Conservation (phyloP, 2,888 invertebrate species). For the Stenurella melanura region DNA sequence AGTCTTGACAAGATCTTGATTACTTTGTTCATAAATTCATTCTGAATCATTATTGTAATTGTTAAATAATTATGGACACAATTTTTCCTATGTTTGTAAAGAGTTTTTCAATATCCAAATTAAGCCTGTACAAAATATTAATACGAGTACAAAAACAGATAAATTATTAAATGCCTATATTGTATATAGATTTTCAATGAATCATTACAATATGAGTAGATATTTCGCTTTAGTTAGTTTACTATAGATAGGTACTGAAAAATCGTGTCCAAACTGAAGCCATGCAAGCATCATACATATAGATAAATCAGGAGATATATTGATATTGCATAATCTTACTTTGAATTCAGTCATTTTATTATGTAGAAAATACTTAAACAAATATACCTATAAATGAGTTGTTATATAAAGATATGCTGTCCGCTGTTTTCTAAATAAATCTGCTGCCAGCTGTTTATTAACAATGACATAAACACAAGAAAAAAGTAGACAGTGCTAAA, state of each 20-base stretch:
- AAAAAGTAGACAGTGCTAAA: no score
- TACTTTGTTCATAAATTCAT: neutral
- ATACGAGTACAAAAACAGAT: neutral
- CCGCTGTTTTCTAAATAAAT: no score
- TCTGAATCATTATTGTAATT: neutral
- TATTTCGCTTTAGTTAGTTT: neutral
- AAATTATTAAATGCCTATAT: neutral
- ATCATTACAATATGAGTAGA: no score
- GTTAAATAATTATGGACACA: neutral
- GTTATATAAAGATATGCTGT: no score
- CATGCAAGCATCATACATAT: no score
- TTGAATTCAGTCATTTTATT: no score
- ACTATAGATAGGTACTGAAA: neutral
- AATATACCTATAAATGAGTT: no score
- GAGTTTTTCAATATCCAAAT: slow-evolving; percentile 3
- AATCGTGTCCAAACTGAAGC: neutral
- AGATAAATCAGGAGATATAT: no score
- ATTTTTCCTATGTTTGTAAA: neutral
- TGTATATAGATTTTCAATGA: neutral
- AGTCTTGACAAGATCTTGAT: neutral
- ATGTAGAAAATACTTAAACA: no score
- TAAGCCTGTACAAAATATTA: slow-evolving; percentile 2
- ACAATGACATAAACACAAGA: no score
- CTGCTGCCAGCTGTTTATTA: no score
- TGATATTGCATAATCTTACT: no score